Percentiles rank a stretch among this genome's conserved stretches.
These are phyloP conservation scores for Ivindomyrus marchei DNA, from an alignment of 2,113 vertebrate genomes.

Conservation along the genomic window DNA sequence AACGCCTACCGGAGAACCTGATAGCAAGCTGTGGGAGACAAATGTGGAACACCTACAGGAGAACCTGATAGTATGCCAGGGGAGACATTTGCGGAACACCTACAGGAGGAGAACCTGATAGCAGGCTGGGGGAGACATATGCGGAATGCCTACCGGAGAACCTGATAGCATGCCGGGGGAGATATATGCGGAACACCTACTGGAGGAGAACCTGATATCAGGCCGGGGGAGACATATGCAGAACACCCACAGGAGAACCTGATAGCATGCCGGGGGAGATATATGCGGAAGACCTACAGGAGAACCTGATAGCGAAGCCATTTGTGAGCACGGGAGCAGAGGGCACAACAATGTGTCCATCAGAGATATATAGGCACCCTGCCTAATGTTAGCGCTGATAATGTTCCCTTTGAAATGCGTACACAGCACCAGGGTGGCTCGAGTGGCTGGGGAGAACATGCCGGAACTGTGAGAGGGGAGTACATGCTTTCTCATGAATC, in stretches of 20 bases:
- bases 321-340: neutral
- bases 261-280: too few relatives aligned
- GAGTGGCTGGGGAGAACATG: neutral
- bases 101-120: neutral
- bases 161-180: neutral
- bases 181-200: neutral
- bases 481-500: too few relatives aligned
- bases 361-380: neutral
- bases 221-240: neutral
- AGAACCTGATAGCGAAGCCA: too few relatives aligned
- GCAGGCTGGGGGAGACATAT: neutral
- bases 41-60: too few relatives aligned
- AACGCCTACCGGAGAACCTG: too few relatives aligned
- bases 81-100: too few relatives aligned
- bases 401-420: neutral
- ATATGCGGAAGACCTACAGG: too few relatives aligned
- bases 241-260: neutral
- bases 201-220: neutral
- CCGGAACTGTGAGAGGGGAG: too few relatives aligned
- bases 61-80: neutral
- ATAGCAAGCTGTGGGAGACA: too few relatives aligned
- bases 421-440: neutral
- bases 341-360: neutral
- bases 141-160: neutral
- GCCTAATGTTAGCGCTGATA: neutral